These are phyloP conservation scores for Tromatobia lineatoria DNA, from an alignment of 2,888 invertebrate genomes.

Conservation along the genomic window DNA sequence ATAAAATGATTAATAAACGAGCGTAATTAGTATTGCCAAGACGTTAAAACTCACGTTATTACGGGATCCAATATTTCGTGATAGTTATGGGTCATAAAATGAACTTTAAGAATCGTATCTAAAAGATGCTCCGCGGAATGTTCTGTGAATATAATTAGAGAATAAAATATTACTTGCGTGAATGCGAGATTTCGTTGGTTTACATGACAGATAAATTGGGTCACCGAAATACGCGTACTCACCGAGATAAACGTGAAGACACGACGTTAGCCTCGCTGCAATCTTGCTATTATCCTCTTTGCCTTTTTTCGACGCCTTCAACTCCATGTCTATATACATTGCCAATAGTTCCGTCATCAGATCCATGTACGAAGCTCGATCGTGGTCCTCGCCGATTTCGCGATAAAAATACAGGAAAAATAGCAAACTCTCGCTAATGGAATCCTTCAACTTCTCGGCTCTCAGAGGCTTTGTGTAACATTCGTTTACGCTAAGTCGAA, in stretches of 20 bases:
- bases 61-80: conserved; percentile 82
- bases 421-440: conserved; percentile 83
- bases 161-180: background rate
- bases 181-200: background rate
- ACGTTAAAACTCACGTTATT: conserved; percentile 79
- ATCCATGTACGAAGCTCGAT: conserved; percentile 82
- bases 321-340: conserved; percentile 85
- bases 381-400: conserved; percentile 77
- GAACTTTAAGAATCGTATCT: conserved; percentile 82
- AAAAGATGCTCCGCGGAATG: conserved; percentile 82
- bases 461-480: conserved; percentile 83
- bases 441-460: conserved; percentile 83
- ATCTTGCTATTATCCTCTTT: conserved; percentile 79
- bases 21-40: background rate
- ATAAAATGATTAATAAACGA: background rate
- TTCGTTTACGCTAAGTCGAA: conserved; percentile 81
- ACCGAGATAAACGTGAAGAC: conserved; percentile 82
- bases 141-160: conserved; percentile 76
- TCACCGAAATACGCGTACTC: conserved; percentile 47
- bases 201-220: background rate
- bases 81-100: conserved; percentile 78
- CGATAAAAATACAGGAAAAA: conserved; percentile 84
- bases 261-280: conserved; percentile 80
- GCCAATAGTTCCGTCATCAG: conserved; percentile 85
- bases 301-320: conserved; percentile 82